Evolutionary conservation across 1,140 invertebrate species (phyloP).

Genomic region (Mactra quadrangularis): DNA sequence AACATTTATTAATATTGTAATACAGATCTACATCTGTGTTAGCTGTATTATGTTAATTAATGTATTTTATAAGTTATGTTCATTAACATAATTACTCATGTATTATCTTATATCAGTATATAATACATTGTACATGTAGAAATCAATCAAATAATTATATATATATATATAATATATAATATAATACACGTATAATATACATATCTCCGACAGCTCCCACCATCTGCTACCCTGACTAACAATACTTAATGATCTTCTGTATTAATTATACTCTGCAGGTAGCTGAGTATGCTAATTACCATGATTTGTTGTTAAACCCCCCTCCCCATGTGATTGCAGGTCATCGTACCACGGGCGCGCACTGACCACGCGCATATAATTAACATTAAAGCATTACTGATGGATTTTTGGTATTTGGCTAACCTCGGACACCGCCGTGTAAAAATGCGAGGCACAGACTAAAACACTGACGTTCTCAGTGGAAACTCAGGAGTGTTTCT

Average conservation of each 20-base stretch:
- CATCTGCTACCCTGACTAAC: constrained; percentile 10
- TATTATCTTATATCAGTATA: too few species aligned
- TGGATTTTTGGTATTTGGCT: constrained; percentile 18
- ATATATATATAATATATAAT: too few species aligned
- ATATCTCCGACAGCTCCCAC: too few species aligned
- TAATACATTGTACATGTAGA: too few species aligned
- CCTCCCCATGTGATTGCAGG: not conserved
- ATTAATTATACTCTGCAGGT: constrained; percentile 30
- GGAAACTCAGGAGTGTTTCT: not conserved
- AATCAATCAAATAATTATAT: too few species aligned
- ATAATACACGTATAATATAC: too few species aligned
- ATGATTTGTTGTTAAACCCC: not conserved
- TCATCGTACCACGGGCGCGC: constrained; percentile 11
- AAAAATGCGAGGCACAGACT: constrained; percentile 19
- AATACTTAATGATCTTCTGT: constrained; percentile 26
- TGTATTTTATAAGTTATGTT: too few species aligned
- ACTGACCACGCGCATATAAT: constrained; percentile 35
- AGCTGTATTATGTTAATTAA: too few species aligned
- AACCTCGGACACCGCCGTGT: not conserved
- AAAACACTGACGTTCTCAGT: constrained; percentile 14
- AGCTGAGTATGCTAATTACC: not conserved
- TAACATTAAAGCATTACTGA: constrained; percentile 26
- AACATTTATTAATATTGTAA: too few species aligned
- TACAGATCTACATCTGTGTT: too few species aligned
- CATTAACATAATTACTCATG: too few species aligned